These are phyloP conservation scores for Stenopsyche tienmushanensis DNA, from an alignment of 1,140 invertebrate genomes.

Conservation along the genomic window DNA sequence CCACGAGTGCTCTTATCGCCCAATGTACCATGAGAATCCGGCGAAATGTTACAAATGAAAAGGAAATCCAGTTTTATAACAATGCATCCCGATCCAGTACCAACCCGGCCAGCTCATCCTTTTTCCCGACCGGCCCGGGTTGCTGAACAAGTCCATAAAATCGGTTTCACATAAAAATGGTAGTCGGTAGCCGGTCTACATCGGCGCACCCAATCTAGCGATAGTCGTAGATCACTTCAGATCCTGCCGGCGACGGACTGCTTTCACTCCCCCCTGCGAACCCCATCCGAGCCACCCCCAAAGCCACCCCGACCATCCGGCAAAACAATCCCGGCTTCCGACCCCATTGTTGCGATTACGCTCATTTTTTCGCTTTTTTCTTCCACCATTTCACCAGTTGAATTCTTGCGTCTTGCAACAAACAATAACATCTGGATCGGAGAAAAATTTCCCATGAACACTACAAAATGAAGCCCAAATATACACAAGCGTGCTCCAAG, in stretches of 20 bases:
- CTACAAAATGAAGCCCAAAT: no score
- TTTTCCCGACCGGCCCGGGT: background rate
- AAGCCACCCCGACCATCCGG: background rate
- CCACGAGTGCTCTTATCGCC: no score
- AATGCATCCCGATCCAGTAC: constrained; percentile 1
- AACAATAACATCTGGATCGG: no score
- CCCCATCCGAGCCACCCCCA: background rate
- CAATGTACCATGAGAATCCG: constrained; percentile 13
- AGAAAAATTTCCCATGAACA: no score
- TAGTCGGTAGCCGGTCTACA: constrained; percentile 4
- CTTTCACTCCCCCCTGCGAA: background rate
- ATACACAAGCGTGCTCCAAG: no score
- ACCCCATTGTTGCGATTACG: constrained; percentile 34
- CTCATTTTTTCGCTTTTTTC: constrained; percentile 19
- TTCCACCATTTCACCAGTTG: background rate
- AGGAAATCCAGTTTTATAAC: background rate
- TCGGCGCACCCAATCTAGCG: constrained; percentile 3
- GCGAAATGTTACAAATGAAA: constrained; percentile 4
- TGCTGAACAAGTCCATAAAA: constrained; percentile 22
- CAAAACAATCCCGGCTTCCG: constrained; percentile 37
- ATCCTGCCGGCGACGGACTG: constrained; percentile 22
- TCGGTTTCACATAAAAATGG: constrained; percentile 21
- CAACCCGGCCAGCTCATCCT: background rate
- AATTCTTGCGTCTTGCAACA: background rate
- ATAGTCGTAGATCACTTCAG: constrained; percentile 33